Percentiles rank a stretch among this genome's conserved stretches.
Evolutionary conservation across 2,888 invertebrate species (phyloP).

Genomic region (Acanthoscelides obtectus): DNA sequence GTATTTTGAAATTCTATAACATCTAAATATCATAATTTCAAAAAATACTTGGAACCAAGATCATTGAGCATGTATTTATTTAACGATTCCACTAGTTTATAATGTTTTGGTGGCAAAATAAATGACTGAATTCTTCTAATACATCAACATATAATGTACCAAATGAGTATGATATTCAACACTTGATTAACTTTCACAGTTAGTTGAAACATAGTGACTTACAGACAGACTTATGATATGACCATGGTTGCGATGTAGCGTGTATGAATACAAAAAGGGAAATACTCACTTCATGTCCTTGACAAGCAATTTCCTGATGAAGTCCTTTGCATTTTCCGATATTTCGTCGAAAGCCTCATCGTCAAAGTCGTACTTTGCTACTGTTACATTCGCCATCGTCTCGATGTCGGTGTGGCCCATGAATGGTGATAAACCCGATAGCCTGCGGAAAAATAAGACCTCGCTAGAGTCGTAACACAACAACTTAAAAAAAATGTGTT

Average conservation of each 20-base stretch:
- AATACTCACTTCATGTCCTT: constrained; percentile 85
- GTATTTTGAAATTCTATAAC: too few species aligned
- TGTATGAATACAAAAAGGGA: not conserved
- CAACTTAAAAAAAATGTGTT: too few species aligned
- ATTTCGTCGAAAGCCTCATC: constrained; percentile 95
- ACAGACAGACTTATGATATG: not conserved
- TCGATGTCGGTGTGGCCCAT: constrained; percentile 97
- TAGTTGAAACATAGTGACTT: not conserved
- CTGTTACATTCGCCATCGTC: constrained; percentile 98
- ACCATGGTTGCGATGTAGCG: not conserved
- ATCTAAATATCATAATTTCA: too few species aligned
- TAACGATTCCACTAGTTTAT: too few species aligned
- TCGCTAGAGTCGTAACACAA: too few species aligned
- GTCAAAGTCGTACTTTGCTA: constrained; percentile 95
- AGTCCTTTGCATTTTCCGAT: constrained; percentile 92
- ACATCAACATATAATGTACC: not conserved
- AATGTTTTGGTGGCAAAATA: too few species aligned
- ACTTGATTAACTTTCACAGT: not conserved
- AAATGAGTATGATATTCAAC: not conserved
- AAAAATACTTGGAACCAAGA: too few species aligned
- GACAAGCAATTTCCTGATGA: constrained; percentile 84
- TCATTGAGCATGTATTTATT: too few species aligned
- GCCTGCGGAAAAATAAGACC: constrained; percentile 48
- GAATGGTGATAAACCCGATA: constrained; percentile 96
- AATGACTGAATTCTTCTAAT: not conserved